phyloP scores from a whole-genome alignment of 1,140 invertebrate species.

The Frieseomelitta varia region DNA sequence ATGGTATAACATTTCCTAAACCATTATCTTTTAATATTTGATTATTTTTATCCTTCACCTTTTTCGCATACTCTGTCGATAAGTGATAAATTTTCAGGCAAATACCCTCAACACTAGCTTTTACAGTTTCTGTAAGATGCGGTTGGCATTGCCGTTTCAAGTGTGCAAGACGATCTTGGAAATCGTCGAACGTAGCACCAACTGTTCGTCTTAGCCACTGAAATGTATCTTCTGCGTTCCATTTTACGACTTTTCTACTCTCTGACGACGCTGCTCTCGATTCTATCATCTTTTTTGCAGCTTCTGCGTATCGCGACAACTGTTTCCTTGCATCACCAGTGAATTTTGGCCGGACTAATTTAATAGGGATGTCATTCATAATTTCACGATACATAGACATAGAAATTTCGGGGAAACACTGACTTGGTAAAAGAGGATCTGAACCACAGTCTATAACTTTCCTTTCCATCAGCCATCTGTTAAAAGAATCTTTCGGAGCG shows the following conservation, averaged over 20 bases:
- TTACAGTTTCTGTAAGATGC: slow-evolving; percentile 96
- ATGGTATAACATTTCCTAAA: slow-evolving; percentile 88
- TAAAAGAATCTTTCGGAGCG: slow-evolving; percentile 97
- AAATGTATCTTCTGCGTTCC: slow-evolving; percentile 99
- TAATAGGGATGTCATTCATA: slow-evolving; percentile 99
- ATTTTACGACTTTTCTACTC: slow-evolving; percentile 98
- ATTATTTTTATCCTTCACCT: slow-evolving; percentile 93
- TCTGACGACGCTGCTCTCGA: slow-evolving; percentile 95
- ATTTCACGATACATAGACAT: slow-evolving; percentile 98
- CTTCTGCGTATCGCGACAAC: slow-evolving; percentile 96
- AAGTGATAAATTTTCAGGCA: slow-evolving; percentile 97
- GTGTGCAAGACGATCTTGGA: slow-evolving; percentile 86
- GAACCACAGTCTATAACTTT: slow-evolving; percentile 94
- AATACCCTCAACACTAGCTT: slow-evolving; percentile 96
- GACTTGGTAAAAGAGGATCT: slow-evolving; percentile 94
- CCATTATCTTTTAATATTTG: slow-evolving; percentile 93
- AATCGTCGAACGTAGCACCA: slow-evolving; percentile 98
- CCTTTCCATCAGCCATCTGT: slow-evolving; percentile 97
- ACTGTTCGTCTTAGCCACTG: slow-evolving; percentile 96
- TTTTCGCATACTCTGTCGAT: slow-evolving; percentile 95
- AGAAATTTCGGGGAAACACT: slow-evolving; percentile 96
- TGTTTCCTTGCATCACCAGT: slow-evolving; percentile 98
- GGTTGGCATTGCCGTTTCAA: slow-evolving; percentile 95
- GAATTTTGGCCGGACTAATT: slow-evolving; percentile 96
- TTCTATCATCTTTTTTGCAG: slow-evolving; percentile 98